phyloP scores from a whole-genome alignment of 2,797 vertebrate genomes.

The Hydrophis major region DNA sequence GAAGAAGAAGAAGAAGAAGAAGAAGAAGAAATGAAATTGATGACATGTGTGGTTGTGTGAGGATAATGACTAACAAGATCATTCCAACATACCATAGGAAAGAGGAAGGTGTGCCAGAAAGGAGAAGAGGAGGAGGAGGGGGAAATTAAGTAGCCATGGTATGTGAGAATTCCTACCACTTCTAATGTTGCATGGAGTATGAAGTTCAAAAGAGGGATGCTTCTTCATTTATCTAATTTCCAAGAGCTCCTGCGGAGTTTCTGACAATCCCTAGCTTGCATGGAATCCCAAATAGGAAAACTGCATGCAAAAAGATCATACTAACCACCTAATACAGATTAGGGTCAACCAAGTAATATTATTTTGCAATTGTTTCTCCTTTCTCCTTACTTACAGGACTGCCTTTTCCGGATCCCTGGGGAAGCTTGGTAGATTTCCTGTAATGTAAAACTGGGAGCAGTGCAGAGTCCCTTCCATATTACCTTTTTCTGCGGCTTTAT shows the following conservation, averaged over 20 bases:
- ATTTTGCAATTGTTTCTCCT: not conserved
- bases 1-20: too few relatives aligned
- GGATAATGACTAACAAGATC: too few relatives aligned
- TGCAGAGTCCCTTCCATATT: conserved; percentile 81
- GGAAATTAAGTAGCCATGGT: not conserved
- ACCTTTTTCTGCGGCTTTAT: conserved; percentile 80
- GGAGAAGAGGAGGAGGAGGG: not conserved
- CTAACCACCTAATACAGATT: not conserved
- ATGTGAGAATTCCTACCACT: not conserved
- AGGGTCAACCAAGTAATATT: not conserved
- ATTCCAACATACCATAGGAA: too few relatives aligned
- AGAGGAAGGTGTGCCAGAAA: not conserved
- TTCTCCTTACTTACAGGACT: conserved; percentile 79
- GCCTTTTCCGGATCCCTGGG: conserved; percentile 81
- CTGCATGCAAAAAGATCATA: not conserved
- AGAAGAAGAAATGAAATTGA: too few relatives aligned
- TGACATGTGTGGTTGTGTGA: too few relatives aligned
- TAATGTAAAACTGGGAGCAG: conserved; percentile 82
- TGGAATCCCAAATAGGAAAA: not conserved
- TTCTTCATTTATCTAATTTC: not conserved
- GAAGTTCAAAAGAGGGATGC: not conserved
- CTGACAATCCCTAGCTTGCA: not conserved
- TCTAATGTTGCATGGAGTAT: not conserved
- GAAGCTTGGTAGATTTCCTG: conserved; percentile 81
- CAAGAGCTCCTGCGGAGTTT: not conserved